Conservation (phyloP, 2,888 invertebrate species). For the Abrostola triplasia region DNA sequence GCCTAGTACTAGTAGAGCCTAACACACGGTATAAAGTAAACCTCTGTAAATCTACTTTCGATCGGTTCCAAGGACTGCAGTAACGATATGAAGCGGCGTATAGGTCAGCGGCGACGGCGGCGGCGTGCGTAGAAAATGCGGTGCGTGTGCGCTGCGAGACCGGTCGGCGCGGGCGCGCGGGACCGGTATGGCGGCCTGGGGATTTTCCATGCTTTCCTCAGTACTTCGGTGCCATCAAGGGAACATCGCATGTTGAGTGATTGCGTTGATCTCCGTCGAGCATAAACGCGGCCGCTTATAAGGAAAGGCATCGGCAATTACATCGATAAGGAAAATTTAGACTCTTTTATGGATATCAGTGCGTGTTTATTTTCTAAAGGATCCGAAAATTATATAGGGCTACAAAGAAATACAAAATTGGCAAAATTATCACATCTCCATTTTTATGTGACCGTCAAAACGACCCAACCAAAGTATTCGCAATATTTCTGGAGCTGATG, state of each 20-base stretch:
- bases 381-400: not conserved
- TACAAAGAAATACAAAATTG: not conserved
- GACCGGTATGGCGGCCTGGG: constrained; percentile 71
- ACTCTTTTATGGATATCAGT: constrained; percentile 5
- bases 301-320: constrained; percentile 31
- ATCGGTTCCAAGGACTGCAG: constrained; percentile 53
- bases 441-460: constrained; percentile 18
- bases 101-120: constrained; percentile 13
- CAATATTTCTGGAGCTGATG: constrained; percentile 29
- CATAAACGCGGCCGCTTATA: constrained; percentile 20
- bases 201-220: constrained; percentile 80
- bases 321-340: constrained; percentile 20
- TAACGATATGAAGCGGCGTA: constrained; percentile 34
- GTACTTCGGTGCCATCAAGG: constrained; percentile 28
- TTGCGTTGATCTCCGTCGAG: constrained; percentile 22
- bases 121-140: constrained; percentile 57
- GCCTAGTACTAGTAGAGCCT: not conserved
- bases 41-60: constrained; percentile 53
- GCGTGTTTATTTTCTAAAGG: not conserved
- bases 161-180: constrained; percentile 74
- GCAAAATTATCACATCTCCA: not conserved
- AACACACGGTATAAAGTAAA: constrained; percentile 5
- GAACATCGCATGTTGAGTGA: constrained; percentile 24
- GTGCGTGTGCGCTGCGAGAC: constrained; percentile 62
- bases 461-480: constrained; percentile 8